Evolutionary conservation across 2,797 vertebrate genomes (phyloP).

Genomic region (Phalloptychus januarius): DNA sequence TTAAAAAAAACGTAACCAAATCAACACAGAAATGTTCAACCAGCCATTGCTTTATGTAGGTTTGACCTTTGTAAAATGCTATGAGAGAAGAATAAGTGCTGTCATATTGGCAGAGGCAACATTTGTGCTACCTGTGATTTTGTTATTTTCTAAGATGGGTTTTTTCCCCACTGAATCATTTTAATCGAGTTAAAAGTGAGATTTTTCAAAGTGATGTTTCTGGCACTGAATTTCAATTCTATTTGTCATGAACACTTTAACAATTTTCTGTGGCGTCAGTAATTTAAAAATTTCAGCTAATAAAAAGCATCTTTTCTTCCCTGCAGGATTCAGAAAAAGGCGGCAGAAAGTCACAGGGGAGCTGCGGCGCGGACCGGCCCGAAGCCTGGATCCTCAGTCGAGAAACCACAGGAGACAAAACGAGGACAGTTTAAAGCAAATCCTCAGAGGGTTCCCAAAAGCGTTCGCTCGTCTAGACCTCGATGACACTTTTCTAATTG

Average conservation of each 20-base stretch:
- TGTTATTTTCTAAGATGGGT: not conserved
- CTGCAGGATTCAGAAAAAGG: conserved; percentile 67
- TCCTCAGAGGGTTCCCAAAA: conserved; percentile 70
- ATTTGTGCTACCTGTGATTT: not conserved
- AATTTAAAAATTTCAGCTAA: not conserved
- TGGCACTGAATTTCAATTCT: not conserved
- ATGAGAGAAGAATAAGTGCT: not conserved
- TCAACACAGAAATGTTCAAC: not conserved
- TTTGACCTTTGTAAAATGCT: not conserved
- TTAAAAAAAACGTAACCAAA: not conserved
- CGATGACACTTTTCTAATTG: conserved; percentile 65
- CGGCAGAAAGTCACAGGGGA: conserved; percentile 37
- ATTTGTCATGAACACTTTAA: not conserved
- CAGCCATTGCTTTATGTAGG: not conserved
- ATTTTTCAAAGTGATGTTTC: not conserved
- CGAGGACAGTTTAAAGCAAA: conserved; percentile 63
- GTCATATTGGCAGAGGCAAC: not conserved
- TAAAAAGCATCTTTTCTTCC: conserved; percentile 23
- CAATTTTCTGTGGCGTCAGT: not conserved
- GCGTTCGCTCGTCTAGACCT: conserved; percentile 55
- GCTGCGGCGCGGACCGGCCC: conserved; percentile 27
- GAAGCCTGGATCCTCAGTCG: conserved; percentile 24
- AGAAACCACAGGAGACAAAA: conserved; percentile 45
- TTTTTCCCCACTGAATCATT: not conserved
- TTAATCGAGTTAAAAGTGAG: not conserved